Conservation (phyloP, 2,888 invertebrate species). For the Buathra laborator region DNA sequence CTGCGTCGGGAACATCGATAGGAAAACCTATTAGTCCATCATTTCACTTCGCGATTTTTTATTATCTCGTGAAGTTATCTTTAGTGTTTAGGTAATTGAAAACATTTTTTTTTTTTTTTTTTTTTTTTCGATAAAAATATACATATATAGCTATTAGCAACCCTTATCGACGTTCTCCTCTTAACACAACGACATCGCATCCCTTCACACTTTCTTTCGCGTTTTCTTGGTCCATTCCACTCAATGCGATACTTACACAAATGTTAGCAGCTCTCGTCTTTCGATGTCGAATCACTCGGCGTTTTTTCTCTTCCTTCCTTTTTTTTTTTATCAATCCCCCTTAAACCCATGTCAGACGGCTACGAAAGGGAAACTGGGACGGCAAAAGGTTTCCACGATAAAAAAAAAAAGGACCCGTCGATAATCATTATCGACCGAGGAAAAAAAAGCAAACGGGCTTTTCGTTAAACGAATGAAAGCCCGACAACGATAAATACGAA, state of each 20-base stretch:
- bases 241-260: constrained; percentile 12
- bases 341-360: constrained; percentile 7
- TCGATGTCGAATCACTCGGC: neutral
- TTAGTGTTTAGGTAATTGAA: neutral
- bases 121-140: neutral
- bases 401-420: constrained; percentile 27
- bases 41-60: neutral
- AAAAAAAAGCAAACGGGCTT: neutral
- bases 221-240: neutral
- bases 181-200: neutral
- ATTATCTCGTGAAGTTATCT: neutral
- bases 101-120: neutral
- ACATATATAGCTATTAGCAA: neutral
- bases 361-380: neutral
- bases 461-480: neutral
- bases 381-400: neutral
- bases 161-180: neutral
- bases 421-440: constrained; percentile 27
- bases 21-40: constrained; percentile 2
- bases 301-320: neutral
- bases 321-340: constrained; percentile 21
- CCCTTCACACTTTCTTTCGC: constrained; percentile 14
- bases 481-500: neutral
- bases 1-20: neutral
- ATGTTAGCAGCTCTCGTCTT: constrained; percentile 22